Evolutionary conservation across 2,113 vertebrate species (phyloP).

Genomic region (Paedocypris sp.): DNA sequence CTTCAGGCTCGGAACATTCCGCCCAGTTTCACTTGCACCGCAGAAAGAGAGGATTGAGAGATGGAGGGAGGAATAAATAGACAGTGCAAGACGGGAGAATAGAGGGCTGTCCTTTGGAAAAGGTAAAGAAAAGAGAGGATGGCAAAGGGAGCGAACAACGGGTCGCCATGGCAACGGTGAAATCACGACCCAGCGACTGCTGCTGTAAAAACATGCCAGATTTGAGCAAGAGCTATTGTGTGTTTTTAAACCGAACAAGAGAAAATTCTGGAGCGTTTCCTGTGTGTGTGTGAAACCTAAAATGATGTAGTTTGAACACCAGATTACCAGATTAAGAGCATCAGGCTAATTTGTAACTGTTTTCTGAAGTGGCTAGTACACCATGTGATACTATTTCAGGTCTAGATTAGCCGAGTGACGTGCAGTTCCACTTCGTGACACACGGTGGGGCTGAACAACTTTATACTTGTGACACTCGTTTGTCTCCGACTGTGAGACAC

Average conservation of each 20-base stretch:
- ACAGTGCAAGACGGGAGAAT: constrained; percentile 19
- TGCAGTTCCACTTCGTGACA: too few relatives aligned
- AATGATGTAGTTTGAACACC: too few relatives aligned
- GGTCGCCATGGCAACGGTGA: constrained; percentile 56
- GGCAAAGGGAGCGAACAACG: constrained; percentile 39
- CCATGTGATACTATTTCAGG: too few relatives aligned
- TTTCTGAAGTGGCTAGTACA: too few relatives aligned
- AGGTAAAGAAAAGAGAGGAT: constrained; percentile 27
- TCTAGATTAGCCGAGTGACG: too few relatives aligned
- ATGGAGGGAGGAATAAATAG: neutral
- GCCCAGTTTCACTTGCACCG: constrained; percentile 1
- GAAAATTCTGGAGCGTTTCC: neutral
- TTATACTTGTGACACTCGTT: too few relatives aligned
- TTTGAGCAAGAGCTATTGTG: constrained; percentile 23
- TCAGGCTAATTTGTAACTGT: too few relatives aligned
- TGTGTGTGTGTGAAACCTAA: too few relatives aligned
- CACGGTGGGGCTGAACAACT: too few relatives aligned
- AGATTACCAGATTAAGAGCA: too few relatives aligned
- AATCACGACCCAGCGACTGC: constrained; percentile 30
- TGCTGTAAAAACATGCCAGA: constrained; percentile 20
- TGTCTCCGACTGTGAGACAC: too few relatives aligned
- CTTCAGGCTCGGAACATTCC: neutral
- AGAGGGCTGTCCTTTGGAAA: constrained; percentile 25
- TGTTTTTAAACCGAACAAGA: neutral
- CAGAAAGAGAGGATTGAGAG: constrained; percentile 9